Evolutionary conservation across 2,113 vertebrate species (phyloP), one percentile per base, ranked within the genome.

Genomic region (Ceuthmochares aereus): DNA sequence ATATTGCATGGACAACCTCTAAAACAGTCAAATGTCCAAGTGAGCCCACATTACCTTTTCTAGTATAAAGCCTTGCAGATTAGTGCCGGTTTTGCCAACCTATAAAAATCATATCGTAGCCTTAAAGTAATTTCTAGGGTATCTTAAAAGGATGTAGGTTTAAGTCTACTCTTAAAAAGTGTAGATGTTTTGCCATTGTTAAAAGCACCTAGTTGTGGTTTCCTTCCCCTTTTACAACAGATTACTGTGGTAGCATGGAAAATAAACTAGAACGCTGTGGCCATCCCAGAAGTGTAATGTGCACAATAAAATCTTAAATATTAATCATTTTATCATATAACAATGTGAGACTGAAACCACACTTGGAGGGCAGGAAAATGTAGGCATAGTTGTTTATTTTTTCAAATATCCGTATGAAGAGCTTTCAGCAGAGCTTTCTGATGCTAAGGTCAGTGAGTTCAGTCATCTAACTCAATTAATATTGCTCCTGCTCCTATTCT

Each of bases 391-490:
- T 60, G 37, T 14, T 40, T 40, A 14, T 3, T 63, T 88, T 84
- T 78, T 34, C 64, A 84, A 43, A 62, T 14, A n/a, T 15, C 8
- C 29, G 45, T 54, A 20, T 3, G 4, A 34, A 59, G 37, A 66
- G 45, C 69, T 90, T 40, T 37, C 34, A 26, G 56, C 1, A 23
- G 13, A 42, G 29, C 1, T 22, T 6, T 36, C 54, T 42, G 42
- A 12, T 70, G 81, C 78, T 45, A 59, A 81, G 45, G 51, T 82
- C 54, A 56, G 73, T 4, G 47, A 84, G 49, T 69, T 85, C 62
- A 84, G 11, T 10, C 2, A 0, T 27, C 25, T 70, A 37, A 3
- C 45, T 17, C 2, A 0, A n/a, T 19, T 29, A n/a, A 19, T 15
- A 15, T 0, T 37, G 34, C 18, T 80, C n/a, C 51, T 15, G 17